phyloP scores from a whole-genome alignment of 2,888 invertebrate genomes.

The Leptinotarsa tumamoca region DNA sequence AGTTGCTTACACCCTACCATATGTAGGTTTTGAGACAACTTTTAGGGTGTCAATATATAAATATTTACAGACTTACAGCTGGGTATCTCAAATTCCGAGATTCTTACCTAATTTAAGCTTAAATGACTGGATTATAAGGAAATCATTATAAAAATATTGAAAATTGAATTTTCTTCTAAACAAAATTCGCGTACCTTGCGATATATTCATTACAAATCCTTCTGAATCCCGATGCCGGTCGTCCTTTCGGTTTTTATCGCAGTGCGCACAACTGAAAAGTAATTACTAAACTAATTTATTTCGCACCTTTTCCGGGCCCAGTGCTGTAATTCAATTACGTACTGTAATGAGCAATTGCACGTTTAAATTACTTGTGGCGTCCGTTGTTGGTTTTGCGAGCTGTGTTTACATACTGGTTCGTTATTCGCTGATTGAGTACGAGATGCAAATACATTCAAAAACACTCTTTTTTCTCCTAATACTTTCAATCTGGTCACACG shows the following conservation, averaged over 20 bases:
- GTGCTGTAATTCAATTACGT: conserved; percentile 28
- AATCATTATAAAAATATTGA: too few species aligned
- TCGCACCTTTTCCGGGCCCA: conserved; percentile 18
- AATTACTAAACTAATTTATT: conserved; percentile 27
- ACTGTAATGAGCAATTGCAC: conserved; percentile 29
- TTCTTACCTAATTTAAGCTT: too few species aligned
- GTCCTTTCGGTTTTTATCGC: conserved; percentile 9
- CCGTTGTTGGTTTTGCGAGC: conserved; percentile 19
- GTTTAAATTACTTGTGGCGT: conserved; percentile 23
- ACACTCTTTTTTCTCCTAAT: conserved; percentile 10
- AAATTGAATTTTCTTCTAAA: too few species aligned
- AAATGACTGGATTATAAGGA: too few species aligned
- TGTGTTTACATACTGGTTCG: neutral
- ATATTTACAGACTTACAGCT: too few species aligned
- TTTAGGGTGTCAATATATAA: too few species aligned
- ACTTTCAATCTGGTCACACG: conserved; percentile 10
- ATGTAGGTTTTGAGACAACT: too few species aligned
- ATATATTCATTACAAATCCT: neutral
- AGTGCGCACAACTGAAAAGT: conserved; percentile 18
- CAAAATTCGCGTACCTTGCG: too few species aligned
- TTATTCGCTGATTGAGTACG: conserved; percentile 16
- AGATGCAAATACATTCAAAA: conserved; percentile 6
- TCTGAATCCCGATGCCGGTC: neutral
- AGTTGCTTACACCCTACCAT: too few species aligned
- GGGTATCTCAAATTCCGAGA: too few species aligned